Evolutionary conservation across 2,888 invertebrate genomes (phyloP), one percentile per base, ranked within the genome.

Genomic region (Homarus gammarus): DNA sequence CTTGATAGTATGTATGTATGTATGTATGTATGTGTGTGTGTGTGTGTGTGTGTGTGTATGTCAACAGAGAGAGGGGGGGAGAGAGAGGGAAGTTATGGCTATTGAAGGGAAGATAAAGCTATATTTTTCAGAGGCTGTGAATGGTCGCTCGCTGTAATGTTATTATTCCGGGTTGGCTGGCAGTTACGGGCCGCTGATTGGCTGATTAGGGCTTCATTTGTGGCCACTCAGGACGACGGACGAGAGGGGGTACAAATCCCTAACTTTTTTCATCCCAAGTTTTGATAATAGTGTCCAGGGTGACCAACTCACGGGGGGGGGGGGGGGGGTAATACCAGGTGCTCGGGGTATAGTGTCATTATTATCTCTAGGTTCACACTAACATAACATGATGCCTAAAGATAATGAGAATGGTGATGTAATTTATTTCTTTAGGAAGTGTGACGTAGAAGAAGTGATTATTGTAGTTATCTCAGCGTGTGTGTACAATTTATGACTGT

Each of bases 161-260:
- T 22, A 18, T 73, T 73, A 73, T 38, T 36, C 73, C 38, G 73
- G 36, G 22, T 40, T 38, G 73, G 73, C 73, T 15, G 38, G n/a
- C 73, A 73, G 73, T 73, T 73, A 38, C 36, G 18, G 38, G 12
- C n/a, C 73, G 36, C 73, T 73, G 73, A 73, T 73, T 73, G 73
- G 73, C 73, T 73, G 73, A 73, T 73, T 73, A 73, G 22, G 73
- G 40, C n/a, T 73, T 40, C 73, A 73, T 73, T 73, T 18, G 73
- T 73, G n/a, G 73, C 73, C 73, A 73, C 36, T 73, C 73, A 73
- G n/a, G 40, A 18, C 38, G 38, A 56, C 5, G 56, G 18, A 56
- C 44, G 6, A 8, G 44, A 44, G 12, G n/a, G n/a, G n/a, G n/a
- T n/a, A n/a, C n/a, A n/a, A 2, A 22, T 27, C 61, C 61, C 27